Base-by-base conservation (phyloP, 2,797 vertebrate genomes). In the Rachycentron canadum region DNA sequence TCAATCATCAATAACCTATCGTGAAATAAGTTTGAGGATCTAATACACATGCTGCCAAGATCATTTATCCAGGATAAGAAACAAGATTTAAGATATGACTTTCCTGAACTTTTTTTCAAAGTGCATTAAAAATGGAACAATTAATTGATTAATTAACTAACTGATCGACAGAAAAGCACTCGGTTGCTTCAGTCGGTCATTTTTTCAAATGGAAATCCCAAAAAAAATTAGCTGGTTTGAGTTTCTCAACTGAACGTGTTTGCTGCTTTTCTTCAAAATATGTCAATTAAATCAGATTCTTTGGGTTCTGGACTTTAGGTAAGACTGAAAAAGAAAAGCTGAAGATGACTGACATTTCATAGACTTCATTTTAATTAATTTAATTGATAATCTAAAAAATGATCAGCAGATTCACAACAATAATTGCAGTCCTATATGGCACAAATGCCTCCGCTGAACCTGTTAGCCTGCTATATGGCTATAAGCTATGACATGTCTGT, bases 401-500 rank as follows among this genome's bases (percentile, higher is more conserved):
- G 25, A 43, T 11, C 10, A 49, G 25, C 14, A 67, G 13, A 47
- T 76, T 17, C 38, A 53, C 66, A 7, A 47, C 12, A 25, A 40
- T 26, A 6, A 21, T 34, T 50, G 11, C 11, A 34, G 19, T 28
- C 11, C 25, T 21, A 34, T 5, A 34, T 34, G 32, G 19, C 73
- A 79, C n/a, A 76, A 69, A 68, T 69, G 19, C 23, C 62, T 57
- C 52, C 19, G 12, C 19, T 62, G 3, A 38, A 41, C 41, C 50
- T 11, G 16, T 79, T 43, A 72, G 67, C 61, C 65, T 14, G 38
- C 52, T 70, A 70, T 60, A 26, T 60, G 61, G 64, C 69, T 11
- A 41, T 57, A 58, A 69, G 69, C 65, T 78, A 73, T 83, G 75
- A 86, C 80, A 81, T 82, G 52, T 76, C 49, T 32, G 9, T 75